phyloP scores from a whole-genome alignment of 2,888 invertebrate species.

The Leptinotarsa tumamoca region DNA sequence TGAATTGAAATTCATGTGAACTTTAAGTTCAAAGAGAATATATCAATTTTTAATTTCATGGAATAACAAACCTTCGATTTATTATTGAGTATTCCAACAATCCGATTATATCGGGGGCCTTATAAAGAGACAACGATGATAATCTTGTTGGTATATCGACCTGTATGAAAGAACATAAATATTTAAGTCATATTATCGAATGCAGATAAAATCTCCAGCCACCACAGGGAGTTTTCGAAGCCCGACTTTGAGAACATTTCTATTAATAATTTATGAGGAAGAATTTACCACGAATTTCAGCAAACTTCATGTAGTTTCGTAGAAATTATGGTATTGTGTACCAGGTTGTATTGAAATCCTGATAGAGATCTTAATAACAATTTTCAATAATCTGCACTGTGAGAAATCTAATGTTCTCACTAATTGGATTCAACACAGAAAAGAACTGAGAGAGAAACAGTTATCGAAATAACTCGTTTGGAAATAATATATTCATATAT shows the following conservation, averaged over 20 bases:
- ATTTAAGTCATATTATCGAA: constrained; percentile 54
- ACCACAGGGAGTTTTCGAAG: constrained; percentile 34
- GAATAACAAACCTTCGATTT: not conserved
- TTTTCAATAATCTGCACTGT: too few relatives aligned
- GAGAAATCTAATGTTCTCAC: too few relatives aligned
- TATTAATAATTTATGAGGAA: constrained; percentile 31
- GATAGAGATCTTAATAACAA: not conserved
- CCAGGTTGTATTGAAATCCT: not conserved
- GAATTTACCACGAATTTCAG: not conserved
- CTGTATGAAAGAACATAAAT: constrained; percentile 51
- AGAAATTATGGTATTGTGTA: not conserved
- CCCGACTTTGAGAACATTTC: constrained; percentile 28
- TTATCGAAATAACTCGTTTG: too few relatives aligned
- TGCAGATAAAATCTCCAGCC: constrained; percentile 42
- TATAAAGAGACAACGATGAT: constrained; percentile 46
- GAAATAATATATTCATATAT: too few relatives aligned
- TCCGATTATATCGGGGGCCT: constrained; percentile 36
- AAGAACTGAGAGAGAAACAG: too few relatives aligned
- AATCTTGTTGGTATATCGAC: constrained; percentile 46
- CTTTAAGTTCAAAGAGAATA: not conserved
- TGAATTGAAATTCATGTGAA: too few relatives aligned
- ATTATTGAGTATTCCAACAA: constrained; percentile 17
- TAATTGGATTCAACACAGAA: too few relatives aligned
- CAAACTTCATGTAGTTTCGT: not conserved
- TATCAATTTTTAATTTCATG: not conserved